A percentile compares a stretch with the other conserved stretches of the same genome.
These are phyloP conservation scores for Galerucella nymphaeae DNA, from an alignment of 2,888 invertebrate genomes.

Conservation along the genomic window DNA sequence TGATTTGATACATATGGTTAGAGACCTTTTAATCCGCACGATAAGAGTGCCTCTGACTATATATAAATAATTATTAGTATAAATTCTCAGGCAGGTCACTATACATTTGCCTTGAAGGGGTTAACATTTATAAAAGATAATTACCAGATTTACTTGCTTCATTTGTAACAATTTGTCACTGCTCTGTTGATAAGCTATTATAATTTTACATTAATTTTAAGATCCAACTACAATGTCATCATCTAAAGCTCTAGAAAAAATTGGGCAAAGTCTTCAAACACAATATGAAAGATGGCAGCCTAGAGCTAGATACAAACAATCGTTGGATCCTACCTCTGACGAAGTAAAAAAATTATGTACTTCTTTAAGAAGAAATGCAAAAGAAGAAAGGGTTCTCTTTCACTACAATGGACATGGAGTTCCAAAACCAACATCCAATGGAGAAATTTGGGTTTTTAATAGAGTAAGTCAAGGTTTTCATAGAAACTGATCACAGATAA, in stretches of 20 bases:
- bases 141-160: too few relatives aligned
- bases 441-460: conserved; percentile 99
- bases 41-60: too few relatives aligned
- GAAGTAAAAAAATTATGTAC: conserved; percentile 97
- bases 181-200: too few relatives aligned
- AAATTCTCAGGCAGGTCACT: too few relatives aligned
- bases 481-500: too few relatives aligned
- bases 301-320: conserved; percentile 95
- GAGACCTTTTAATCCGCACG: too few relatives aligned
- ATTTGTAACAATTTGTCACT: too few relatives aligned
- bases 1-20: too few relatives aligned
- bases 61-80: too few relatives aligned
- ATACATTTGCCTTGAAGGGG: too few relatives aligned
- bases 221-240: conserved; percentile 90
- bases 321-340: conserved; percentile 96
- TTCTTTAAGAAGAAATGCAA: conserved; percentile 94
- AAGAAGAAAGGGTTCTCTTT: conserved; percentile 97
- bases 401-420: conserved; percentile 99
- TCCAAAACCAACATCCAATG: conserved; percentile 96
- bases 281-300: conserved; percentile 99
- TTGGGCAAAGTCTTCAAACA: conserved; percentile 90
- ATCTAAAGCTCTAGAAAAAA: conserved; percentile 91
- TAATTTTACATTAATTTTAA: conserved; percentile 58
- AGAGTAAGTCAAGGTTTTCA: conserved; percentile 70
- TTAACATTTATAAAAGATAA: too few relatives aligned